These are phyloP conservation scores for Agrotis clavis DNA, from an alignment of 2,888 invertebrate genomes.

Conservation along the genomic window DNA sequence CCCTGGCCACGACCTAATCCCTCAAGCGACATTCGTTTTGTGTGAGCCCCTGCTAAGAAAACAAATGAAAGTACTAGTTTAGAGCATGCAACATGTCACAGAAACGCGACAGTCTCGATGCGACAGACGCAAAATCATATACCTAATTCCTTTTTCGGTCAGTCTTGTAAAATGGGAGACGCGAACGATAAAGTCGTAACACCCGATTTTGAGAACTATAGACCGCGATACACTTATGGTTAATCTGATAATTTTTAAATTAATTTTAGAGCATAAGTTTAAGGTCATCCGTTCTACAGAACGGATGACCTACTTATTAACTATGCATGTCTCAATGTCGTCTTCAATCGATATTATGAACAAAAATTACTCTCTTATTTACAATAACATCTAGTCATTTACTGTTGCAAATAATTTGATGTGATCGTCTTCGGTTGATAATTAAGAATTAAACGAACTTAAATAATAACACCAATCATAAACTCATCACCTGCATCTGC, in stretches of 20 bases:
- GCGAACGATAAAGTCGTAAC: too few relatives aligned
- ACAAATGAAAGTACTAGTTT: not conserved
- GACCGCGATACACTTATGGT: not conserved
- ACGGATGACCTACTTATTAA: constrained; percentile 4
- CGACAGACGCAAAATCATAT: not conserved
- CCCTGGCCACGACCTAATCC: not conserved
- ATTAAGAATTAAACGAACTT: too few relatives aligned
- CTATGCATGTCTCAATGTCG: not conserved
- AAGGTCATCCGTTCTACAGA: too few relatives aligned
- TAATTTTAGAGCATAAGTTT: not conserved
- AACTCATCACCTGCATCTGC: not conserved
- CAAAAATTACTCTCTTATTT: not conserved
- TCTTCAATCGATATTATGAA: not conserved
- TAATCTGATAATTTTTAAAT: not conserved
- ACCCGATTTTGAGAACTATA: too few relatives aligned
- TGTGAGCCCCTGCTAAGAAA: not conserved
- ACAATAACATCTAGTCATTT: not conserved
- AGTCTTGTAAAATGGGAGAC: too few relatives aligned
- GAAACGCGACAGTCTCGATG: not conserved
- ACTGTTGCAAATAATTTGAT: too few relatives aligned
- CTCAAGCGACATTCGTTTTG: not conserved
- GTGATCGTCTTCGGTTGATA: too few relatives aligned
- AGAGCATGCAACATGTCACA: not conserved
- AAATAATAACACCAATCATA: too few relatives aligned
- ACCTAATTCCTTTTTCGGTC: too few relatives aligned